Evolutionary conservation across 2,797 vertebrate genomes (phyloP).

Genomic region (Glossophaga mutica): DNA sequence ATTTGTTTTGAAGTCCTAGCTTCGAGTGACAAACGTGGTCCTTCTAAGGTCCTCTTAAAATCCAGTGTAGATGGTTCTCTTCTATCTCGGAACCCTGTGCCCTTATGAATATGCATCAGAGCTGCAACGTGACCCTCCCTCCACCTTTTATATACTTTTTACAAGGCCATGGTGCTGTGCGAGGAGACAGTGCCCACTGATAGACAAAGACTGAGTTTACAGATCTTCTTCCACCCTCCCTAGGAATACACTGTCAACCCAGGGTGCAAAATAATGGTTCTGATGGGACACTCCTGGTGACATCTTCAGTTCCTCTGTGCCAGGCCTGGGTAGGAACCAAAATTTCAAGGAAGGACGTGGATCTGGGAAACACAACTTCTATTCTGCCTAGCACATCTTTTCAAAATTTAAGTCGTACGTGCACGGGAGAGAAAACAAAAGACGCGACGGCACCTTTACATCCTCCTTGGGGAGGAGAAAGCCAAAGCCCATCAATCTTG

Average conservation of each 20-base stretch:
- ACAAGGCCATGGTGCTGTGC: background rate
- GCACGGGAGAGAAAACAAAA: conserved; percentile 19
- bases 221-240: background rate
- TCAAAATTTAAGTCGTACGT: conserved; percentile 36
- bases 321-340: background rate
- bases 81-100: background rate
- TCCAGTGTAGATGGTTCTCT: background rate
- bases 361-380: conserved; percentile 14
- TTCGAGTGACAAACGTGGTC: background rate
- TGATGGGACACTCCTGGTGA: background rate
- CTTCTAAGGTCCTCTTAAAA: background rate
- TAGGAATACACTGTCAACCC: background rate
- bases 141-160: background rate
- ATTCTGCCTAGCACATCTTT: conserved; percentile 13
- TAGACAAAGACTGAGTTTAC: background rate
- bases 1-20: background rate
- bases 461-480: background rate
- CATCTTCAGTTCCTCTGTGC: background rate
- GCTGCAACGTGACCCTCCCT: background rate
- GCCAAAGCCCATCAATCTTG: conserved; percentile 35
- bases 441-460: conserved; percentile 28
- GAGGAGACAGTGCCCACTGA: accelerated
- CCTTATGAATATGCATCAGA: background rate
- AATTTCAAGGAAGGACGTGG: background rate
- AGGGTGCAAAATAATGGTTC: background rate